Conservation (phyloP, 2,113 vertebrate species). For the Embiotoca jacksoni region DNA sequence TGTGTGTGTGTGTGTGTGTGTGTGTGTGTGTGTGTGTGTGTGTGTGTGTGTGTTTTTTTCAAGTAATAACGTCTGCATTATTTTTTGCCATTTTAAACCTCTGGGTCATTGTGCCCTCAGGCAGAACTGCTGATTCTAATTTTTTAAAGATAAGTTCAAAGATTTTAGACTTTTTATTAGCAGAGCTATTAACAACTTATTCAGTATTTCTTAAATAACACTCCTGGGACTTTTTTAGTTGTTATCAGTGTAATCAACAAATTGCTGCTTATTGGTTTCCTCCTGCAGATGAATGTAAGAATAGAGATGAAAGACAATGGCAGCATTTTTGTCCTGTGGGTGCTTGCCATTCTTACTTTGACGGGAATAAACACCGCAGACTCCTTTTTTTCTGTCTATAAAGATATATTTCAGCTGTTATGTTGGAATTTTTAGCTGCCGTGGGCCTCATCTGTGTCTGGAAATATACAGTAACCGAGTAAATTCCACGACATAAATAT, state of each 20-base stretch:
- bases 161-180: conserved; percentile 43
- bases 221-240: neutral
- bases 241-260: conserved; percentile 43
- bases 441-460: conserved; percentile 12
- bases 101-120: conserved; percentile 32
- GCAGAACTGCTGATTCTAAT: conserved; percentile 46
- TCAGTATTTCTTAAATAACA: conserved; percentile 23
- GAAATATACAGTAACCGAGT: conserved; percentile 21
- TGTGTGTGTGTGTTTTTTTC: conserved; percentile 18
- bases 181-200: conserved; percentile 37
- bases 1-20: conserved; percentile 7
- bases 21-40: conserved; percentile 1
- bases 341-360: conserved; percentile 44
- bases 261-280: conserved; percentile 33
- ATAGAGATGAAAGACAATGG: conserved; percentile 42
- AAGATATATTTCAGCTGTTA: conserved; percentile 23
- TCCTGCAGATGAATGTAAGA: conserved; percentile 39
- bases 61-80: conserved; percentile 48
- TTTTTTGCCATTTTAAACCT: conserved; percentile 56
- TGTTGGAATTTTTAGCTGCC: conserved; percentile 25
- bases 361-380: conserved; percentile 46
- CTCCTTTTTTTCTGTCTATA: conserved; percentile 36
- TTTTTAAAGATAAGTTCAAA: conserved; percentile 39
- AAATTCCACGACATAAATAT: conserved; percentile 16
- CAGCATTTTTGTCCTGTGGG: conserved; percentile 50